Conservation (phyloP, 2,113 vertebrate species). For the Numida meleagris region DNA sequence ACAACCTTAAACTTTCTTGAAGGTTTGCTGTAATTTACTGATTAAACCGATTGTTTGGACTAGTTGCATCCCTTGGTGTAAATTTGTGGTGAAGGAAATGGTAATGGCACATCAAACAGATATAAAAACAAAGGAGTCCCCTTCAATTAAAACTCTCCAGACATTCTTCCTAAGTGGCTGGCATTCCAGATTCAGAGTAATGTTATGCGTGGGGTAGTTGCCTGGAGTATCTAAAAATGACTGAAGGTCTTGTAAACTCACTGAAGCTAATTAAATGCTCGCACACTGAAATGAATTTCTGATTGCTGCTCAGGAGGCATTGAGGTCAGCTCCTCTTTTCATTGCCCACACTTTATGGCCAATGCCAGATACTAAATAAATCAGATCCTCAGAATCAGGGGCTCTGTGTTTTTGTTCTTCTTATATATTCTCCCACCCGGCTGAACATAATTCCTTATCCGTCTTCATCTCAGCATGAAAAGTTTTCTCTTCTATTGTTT, state of each 20-base stretch:
- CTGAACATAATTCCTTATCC: constrained; percentile 59
- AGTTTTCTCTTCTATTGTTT: constrained; percentile 50
- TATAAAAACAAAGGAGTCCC: constrained; percentile 74
- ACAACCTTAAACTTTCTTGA: constrained; percentile 75
- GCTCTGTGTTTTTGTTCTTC: constrained; percentile 60
- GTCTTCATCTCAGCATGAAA: constrained; percentile 50
- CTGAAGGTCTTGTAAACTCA: constrained; percentile 61
- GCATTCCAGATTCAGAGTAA: constrained; percentile 64
- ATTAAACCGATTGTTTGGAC: constrained; percentile 75
- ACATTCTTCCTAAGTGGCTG: constrained; percentile 55
- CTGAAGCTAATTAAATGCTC: constrained; percentile 78
- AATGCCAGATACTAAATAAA: constrained; percentile 72
- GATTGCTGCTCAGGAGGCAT: constrained; percentile 69
- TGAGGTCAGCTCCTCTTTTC: constrained; percentile 65
- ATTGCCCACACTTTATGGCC: constrained; percentile 67
- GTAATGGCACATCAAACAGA: constrained; percentile 69
- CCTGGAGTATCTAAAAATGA: constrained; percentile 73
- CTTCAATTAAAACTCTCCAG: constrained; percentile 76
- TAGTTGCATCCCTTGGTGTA: constrained; percentile 51
- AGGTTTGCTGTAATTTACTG: constrained; percentile 71
- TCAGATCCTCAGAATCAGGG: constrained; percentile 60
- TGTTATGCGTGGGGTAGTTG: constrained; percentile 28
- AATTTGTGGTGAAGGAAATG: constrained; percentile 64
- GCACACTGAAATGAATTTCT: constrained; percentile 66
- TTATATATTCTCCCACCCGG: constrained; percentile 55